Conservation (phyloP, 2,797 vertebrate genomes). For the Momotus momota region DNA sequence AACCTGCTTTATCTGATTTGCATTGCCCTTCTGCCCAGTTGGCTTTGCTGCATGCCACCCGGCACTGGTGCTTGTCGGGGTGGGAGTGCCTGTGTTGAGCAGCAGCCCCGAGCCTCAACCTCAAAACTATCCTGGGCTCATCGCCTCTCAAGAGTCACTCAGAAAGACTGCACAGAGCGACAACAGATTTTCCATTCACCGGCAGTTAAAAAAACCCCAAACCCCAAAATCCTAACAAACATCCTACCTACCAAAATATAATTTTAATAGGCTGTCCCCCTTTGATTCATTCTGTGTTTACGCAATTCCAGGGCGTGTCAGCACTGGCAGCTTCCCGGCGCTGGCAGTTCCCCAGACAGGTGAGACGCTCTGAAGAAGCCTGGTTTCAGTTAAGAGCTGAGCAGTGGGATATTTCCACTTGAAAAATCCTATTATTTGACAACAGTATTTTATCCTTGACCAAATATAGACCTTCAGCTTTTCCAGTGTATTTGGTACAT, state of each 20-base stretch:
- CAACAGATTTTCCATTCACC: background rate
- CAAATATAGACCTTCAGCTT: background rate
- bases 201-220: background rate
- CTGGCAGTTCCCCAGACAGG: background rate
- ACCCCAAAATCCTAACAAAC: background rate
- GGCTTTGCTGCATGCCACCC: background rate
- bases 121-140: background rate
- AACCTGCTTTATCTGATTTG: background rate
- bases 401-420: background rate
- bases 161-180: background rate
- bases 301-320: background rate
- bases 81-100: background rate
- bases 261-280: background rate
- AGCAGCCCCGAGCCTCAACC: background rate
- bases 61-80: background rate
- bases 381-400: slow-evolving; percentile 21
- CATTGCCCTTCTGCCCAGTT: background rate
- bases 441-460: background rate
- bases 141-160: background rate
- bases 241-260: background rate
- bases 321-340: background rate
- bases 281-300: background rate
- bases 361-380: background rate
- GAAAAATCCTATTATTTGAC: background rate
- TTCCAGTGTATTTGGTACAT: background rate